Base-by-base conservation (phyloP, 2,888 invertebrate genomes). In the Thereva unica region DNA sequence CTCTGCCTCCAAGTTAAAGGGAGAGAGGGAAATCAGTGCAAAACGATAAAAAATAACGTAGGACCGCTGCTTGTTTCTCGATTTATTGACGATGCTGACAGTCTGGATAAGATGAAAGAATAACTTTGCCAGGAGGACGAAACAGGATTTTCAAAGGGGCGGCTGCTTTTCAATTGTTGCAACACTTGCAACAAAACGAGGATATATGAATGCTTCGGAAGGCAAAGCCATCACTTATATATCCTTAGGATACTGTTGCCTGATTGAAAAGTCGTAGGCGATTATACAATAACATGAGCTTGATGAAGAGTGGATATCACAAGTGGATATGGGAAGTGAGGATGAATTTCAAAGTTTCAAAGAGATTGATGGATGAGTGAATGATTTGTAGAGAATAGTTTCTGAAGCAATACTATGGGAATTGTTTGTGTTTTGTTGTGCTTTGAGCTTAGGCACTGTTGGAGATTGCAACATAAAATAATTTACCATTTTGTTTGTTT, bases 61-160 rank as follows among this genome's bases (percentile, higher is more conserved):
- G 45, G 45, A n/a, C 45, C 38, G 56, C 44, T 35, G n/a, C 3
- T 40, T 2, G 10, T 59, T 35, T 35, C 57, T 34, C 12, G 61
- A 41, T 41, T 50, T 52, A 35, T 63, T 52, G 42, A 42, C 50
- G n/a, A 63, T 50, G 34, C 10, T 40, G 50, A 44, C 38, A 64
- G 64, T 66, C 63, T 45, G 42, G 49, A 54, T 63, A 61, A 69
- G 66, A 69, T 69, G 65, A 63, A 69, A 69, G 67, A 67, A 69
- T 69, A 69, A 69, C 67, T 69, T 69, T 69, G 69, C 69, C 69
- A 41, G 50, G 52, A 67, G 69, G 65, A 66, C 66, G 50, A 63
- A 50, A 23, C 23, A 42, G 49, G 59, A 59, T 59, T 59, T 59
- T 12, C 42, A 23, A 10, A 38, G 23, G 59, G 38, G 23, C 23